Conservation (phyloP, 2,113 vertebrate species). For the Centropus bengalensis region DNA sequence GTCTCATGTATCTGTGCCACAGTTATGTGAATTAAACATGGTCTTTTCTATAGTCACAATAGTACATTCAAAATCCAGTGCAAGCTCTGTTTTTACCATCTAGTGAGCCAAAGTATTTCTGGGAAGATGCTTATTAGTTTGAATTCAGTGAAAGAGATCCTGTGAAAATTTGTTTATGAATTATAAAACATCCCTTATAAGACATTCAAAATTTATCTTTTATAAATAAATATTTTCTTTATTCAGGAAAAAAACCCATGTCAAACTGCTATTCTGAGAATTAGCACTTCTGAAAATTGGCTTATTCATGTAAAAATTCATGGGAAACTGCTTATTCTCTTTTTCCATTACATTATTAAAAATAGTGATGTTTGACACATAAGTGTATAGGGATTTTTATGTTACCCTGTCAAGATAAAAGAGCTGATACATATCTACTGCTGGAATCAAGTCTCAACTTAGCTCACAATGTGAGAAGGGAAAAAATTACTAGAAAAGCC, state of each 20-base stretch:
- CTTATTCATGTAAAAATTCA: background rate
- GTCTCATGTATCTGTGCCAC: background rate
- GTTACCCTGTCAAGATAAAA: conserved; percentile 4
- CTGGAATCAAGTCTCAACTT: background rate
- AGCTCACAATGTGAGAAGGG: background rate
- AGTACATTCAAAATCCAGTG: background rate
- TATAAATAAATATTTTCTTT: conserved; percentile 56
- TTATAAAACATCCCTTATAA: background rate
- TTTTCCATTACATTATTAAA: conserved; percentile 26
- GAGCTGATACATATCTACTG: background rate
- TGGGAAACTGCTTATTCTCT: background rate
- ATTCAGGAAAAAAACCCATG: background rate
- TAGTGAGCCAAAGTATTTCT: background rate
- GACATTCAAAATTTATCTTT: conserved; percentile 29
- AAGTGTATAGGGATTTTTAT: conserved; percentile 9
- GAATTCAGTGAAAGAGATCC: background rate
- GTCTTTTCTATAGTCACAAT: background rate
- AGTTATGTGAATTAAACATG: background rate
- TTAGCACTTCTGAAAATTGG: background rate
- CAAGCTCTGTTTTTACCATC: background rate
- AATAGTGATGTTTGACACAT: conserved; percentile 15
- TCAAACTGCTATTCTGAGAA: conserved; percentile 2
- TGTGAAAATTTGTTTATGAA: conserved; percentile 6
- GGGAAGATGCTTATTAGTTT: background rate
- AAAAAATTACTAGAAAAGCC: background rate